Conservation (phyloP, 2,113 vertebrate species). For the Alosa alosa region DNA sequence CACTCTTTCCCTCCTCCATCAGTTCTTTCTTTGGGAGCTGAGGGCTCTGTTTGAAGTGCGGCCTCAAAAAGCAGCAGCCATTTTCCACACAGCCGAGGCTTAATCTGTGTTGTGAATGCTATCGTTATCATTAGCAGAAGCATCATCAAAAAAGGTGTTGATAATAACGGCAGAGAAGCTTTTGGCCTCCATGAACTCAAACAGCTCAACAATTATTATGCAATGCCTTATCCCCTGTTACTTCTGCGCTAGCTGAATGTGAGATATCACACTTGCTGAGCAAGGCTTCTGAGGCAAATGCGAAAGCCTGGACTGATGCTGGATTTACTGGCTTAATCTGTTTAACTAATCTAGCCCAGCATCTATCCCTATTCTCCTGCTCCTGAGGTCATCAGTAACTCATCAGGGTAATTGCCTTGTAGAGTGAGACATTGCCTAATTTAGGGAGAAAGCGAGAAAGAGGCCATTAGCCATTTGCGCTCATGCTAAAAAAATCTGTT, state of each 20-base stretch:
- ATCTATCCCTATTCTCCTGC: neutral
- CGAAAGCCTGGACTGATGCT: constrained; percentile 5
- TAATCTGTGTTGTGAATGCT: neutral
- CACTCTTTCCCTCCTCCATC: neutral
- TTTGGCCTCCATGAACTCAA: neutral
- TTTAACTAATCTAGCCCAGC: neutral
- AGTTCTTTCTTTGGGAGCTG: neutral
- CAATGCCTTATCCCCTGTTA: neutral
- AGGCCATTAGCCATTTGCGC: neutral
- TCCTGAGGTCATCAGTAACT: constrained; percentile 6
- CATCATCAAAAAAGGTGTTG: neutral
- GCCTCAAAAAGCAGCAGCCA: neutral
- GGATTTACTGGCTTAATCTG: constrained; percentile 3
- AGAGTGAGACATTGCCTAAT: neutral
- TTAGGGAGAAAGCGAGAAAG: neutral
- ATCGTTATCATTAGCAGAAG: neutral
- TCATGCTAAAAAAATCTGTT: constrained; percentile 2
- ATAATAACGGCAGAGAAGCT: neutral
- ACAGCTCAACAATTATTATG: neutral
- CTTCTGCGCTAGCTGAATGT: neutral
- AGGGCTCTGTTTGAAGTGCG: neutral
- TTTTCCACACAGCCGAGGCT: neutral
- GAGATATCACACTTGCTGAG: neutral
- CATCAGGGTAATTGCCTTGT: constrained; percentile 10
- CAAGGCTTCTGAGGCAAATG: neutral